A percentile compares a stretch with the other conserved stretches of the same genome.
Conservation (phyloP, 1,140 invertebrate species). For the Orius laevigatus region DNA sequence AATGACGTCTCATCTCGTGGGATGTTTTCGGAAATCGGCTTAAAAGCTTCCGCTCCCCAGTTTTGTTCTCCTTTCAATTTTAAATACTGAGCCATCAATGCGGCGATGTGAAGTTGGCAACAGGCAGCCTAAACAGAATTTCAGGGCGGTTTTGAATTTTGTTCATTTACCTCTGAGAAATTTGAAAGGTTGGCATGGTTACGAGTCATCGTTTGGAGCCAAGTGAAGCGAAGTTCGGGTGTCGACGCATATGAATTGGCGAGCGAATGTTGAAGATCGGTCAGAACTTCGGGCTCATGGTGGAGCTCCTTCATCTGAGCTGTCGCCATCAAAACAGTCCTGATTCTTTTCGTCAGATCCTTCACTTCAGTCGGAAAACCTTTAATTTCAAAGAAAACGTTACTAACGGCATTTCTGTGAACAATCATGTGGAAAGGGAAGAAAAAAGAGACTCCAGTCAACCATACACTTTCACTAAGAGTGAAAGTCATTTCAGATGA, state of each 20-base stretch:
- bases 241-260: slow-evolving; percentile 90
- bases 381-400: slow-evolving; percentile 20
- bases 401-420: neutral
- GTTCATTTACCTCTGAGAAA: slow-evolving; percentile 46
- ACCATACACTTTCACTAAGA: too few relatives aligned
- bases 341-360: slow-evolving; percentile 77
- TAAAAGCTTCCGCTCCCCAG: slow-evolving; percentile 72
- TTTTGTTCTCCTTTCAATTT: slow-evolving; percentile 51
- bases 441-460: too few relatives aligned
- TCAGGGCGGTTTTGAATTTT: too few relatives aligned
- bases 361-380: slow-evolving; percentile 77
- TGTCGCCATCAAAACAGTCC: slow-evolving; percentile 86
- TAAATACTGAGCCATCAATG: slow-evolving; percentile 80
- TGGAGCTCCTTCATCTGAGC: slow-evolving; percentile 78
- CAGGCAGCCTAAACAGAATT: slow-evolving; percentile 47
- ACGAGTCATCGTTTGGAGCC: slow-evolving; percentile 82
- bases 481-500: too few relatives aligned
- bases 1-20: slow-evolving; percentile 62
- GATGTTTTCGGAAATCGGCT: slow-evolving; percentile 72
- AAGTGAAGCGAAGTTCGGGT: slow-evolving; percentile 78
- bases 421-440: neutral
- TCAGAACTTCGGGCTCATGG: slow-evolving; percentile 75
- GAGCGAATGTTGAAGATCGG: slow-evolving; percentile 83
- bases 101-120: slow-evolving; percentile 80
- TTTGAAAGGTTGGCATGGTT: slow-evolving; percentile 65